These are phyloP conservation scores for Tanypteryx hageni DNA, from an alignment of 2,888 invertebrate species.

Conservation along the genomic window DNA sequence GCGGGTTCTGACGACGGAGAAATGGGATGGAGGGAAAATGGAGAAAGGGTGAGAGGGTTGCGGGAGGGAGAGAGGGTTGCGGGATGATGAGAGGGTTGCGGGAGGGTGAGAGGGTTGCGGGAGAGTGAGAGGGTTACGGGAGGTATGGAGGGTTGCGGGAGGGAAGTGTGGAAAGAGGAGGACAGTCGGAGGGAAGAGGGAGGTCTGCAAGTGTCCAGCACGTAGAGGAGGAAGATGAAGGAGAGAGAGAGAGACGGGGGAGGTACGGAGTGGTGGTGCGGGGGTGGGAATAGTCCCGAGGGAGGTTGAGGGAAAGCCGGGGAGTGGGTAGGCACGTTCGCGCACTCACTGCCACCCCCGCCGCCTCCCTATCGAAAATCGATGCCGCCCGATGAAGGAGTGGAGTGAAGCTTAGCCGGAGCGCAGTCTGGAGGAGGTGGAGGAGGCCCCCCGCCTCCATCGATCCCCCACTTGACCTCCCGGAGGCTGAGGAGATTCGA, in stretches of 20 bases:
- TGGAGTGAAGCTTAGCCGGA: conserved; percentile 47
- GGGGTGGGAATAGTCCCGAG: neutral
- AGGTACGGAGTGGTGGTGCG: neutral
- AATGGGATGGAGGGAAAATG: neutral
- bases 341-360: conserved; percentile 2
- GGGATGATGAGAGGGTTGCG: neutral
- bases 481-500: conserved; percentile 59
- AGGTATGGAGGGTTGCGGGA: neutral
- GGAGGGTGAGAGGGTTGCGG: neutral
- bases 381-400: conserved; percentile 61
- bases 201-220: neutral
- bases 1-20: neutral
- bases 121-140: neutral
- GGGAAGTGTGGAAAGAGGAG: too few relatives aligned
- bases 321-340: neutral
- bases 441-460: conserved; percentile 36
- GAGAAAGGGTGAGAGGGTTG: neutral
- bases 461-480: conserved; percentile 58
- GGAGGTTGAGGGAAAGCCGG: neutral
- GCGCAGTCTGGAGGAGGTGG: conserved; percentile 49
- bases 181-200: conserved; percentile 8
- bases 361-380: conserved; percentile 58
- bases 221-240: neutral
- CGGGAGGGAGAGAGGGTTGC: neutral
- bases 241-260: neutral